These are phyloP conservation scores for Drosophila meridiana DNA, from an alignment of 2,888 invertebrate species.

Conservation along the genomic window DNA sequence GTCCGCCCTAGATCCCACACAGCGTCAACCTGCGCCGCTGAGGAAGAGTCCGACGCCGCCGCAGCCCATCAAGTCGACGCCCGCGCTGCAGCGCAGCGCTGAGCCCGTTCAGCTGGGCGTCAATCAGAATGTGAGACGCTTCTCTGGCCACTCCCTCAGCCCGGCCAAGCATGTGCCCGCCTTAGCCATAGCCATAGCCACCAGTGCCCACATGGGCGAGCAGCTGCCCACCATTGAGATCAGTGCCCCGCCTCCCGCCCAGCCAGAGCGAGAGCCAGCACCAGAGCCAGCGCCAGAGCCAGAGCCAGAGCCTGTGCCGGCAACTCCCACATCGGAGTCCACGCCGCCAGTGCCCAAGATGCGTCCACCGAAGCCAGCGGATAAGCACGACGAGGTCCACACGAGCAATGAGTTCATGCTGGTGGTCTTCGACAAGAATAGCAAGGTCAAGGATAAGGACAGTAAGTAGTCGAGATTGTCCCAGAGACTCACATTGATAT, in stretches of 20 bases:
- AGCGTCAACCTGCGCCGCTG: constrained; percentile 20
- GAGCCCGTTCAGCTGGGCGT: constrained; percentile 80
- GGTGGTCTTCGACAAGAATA: constrained; percentile 88
- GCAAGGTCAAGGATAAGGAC: constrained; percentile 86
- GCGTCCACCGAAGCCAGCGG: constrained; percentile 63
- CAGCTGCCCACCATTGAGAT: constrained; percentile 80
- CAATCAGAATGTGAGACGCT: constrained; percentile 79
- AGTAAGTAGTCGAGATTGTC: constrained; percentile 81
- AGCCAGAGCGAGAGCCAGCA: background rate
- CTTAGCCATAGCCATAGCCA: constrained; percentile 79
- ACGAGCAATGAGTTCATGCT: constrained; percentile 93
- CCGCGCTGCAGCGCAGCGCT: constrained; percentile 82
- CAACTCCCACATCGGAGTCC: constrained; percentile 26
- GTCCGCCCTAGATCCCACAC: background rate
- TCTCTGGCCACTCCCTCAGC: constrained; percentile 69
- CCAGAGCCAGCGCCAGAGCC: too few relatives aligned
- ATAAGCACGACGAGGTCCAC: constrained; percentile 85
- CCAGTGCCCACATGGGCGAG: constrained; percentile 58
- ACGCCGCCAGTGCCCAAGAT: constrained; percentile 33
- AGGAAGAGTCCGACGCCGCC: constrained; percentile 75
- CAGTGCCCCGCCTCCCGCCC: constrained; percentile 68
- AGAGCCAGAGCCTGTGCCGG: constrained; percentile 1
- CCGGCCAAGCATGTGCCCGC: constrained; percentile 77
- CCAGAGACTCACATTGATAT: background rate
- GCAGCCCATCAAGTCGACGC: constrained; percentile 70